phyloP scores from a whole-genome alignment of 2,888 invertebrate genomes.

The Agrenia bidenticulata region DNA sequence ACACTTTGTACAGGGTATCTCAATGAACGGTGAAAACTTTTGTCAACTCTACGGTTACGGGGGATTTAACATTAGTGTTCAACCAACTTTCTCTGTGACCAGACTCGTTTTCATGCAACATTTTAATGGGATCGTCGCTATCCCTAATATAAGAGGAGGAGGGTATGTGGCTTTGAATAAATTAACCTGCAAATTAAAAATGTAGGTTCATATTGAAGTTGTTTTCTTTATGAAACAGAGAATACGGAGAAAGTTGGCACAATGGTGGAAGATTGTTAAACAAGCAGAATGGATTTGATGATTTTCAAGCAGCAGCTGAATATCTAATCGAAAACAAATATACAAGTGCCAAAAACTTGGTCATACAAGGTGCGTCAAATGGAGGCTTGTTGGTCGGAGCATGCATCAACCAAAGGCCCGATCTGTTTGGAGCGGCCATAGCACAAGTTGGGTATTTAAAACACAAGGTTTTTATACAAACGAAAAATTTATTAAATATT shows the following conservation, averaged over 20 bases:
- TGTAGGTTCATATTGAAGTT: conserved; percentile 35
- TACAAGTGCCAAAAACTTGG: conserved; percentile 71
- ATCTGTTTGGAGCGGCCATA: conserved; percentile 88
- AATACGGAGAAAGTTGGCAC: conserved; percentile 98
- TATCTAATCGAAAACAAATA: conserved; percentile 80
- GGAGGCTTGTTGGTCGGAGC: conserved; percentile 95
- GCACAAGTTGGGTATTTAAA: conserved; percentile 96
- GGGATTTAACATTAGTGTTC: conserved; percentile 90
- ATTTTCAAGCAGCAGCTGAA: conserved; percentile 90
- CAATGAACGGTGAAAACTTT: conserved; percentile 60
- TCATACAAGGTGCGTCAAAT: conserved; percentile 94
- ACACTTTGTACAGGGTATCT: conserved; percentile 34
- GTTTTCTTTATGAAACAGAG: conserved; percentile 61
- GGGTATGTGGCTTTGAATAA: conserved; percentile 65
- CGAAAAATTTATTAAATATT: conserved; percentile 9
- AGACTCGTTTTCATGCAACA: conserved; percentile 85
- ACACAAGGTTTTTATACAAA: too few species aligned
- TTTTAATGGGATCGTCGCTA: conserved; percentile 82
- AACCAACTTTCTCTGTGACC: conserved; percentile 85
- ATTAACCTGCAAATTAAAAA: conserved; percentile 18
- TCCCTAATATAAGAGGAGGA: conserved; percentile 94
- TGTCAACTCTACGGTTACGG: conserved; percentile 94
- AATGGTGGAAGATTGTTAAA: conserved; percentile 85
- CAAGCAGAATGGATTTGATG: conserved; percentile 97
- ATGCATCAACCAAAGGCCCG: conserved; percentile 91